phyloP scores from a whole-genome alignment of 1,140 invertebrate species.

The Teleopsis dalmanni region DNA sequence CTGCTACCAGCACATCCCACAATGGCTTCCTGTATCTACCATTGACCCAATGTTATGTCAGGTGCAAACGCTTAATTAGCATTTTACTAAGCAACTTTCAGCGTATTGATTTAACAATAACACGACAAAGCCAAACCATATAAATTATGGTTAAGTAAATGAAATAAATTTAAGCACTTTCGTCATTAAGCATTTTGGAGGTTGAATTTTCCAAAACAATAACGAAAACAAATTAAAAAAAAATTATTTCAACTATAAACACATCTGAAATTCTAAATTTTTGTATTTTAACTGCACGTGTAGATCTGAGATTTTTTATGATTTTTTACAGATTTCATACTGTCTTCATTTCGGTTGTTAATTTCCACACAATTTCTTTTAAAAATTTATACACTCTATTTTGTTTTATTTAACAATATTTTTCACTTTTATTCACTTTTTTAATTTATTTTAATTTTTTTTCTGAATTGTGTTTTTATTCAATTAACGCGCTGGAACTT shows the following conservation, averaged over 20 bases:
- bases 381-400: neutral
- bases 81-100: neutral
- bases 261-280: neutral
- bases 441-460: slow-evolving; percentile 1
- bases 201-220: neutral
- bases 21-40: neutral
- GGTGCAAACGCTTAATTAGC: too few relatives aligned
- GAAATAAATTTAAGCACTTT: neutral
- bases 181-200: neutral
- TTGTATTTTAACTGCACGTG: neutral
- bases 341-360: too few relatives aligned
- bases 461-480: neutral
- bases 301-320: neutral
- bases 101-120: neutral
- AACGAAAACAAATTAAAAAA: neutral
- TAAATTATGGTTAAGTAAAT: neutral
- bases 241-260: neutral
- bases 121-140: neutral
- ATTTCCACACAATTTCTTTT: neutral
- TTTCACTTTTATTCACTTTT: neutral
- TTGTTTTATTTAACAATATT: neutral
- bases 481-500: slow-evolving; percentile 26
- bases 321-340: too few relatives aligned
- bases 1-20: neutral
- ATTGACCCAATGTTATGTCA: neutral